Percentiles rank a stretch among this genome's conserved stretches.
Conservation (phyloP, 1,140 invertebrate genomes). For the Drosophila athabasca region DNA sequence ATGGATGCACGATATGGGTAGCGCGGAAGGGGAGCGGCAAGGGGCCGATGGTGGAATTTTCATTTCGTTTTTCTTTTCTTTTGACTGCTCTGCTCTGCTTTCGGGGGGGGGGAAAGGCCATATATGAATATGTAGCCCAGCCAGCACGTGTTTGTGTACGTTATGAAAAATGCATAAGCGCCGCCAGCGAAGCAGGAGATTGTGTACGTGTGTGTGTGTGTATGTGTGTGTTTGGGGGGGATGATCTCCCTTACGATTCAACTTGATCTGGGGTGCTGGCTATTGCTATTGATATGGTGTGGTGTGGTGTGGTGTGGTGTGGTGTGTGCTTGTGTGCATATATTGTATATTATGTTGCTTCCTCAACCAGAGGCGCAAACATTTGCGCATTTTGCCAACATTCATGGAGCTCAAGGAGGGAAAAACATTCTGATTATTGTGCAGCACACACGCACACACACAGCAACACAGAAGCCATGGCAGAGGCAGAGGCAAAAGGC, state of each 20-base stretch:
- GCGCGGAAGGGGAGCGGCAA: not conserved
- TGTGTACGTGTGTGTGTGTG: not conserved
- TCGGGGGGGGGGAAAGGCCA: not conserved
- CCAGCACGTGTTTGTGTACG: constrained; percentile 65
- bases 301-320: not conserved
- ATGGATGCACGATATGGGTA: constrained; percentile 53
- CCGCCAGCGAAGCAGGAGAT: constrained; percentile 38
- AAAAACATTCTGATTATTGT: constrained; percentile 71
- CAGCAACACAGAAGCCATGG: not conserved
- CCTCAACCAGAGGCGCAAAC: constrained; percentile 47
- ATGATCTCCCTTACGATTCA: constrained; percentile 19
- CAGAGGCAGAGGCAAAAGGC: constrained; percentile 35
- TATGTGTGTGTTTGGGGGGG: constrained; percentile 10
- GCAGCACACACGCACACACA: constrained; percentile 20
- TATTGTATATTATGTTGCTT: constrained; percentile 42
- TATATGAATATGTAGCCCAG: constrained; percentile 52
- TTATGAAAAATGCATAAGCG: constrained; percentile 81
- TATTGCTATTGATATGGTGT: constrained; percentile 23
- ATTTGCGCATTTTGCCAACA: constrained; percentile 75
- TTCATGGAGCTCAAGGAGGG: constrained; percentile 40
- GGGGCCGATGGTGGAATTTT: constrained; percentile 38
- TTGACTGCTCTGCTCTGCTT: constrained; percentile 22
- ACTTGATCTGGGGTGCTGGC: constrained; percentile 2
- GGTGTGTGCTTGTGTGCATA: constrained; percentile 10
- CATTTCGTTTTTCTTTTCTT: constrained; percentile 46